phyloP scores from a whole-genome alignment of 2,113 vertebrate genomes.

The Lagopus muta region DNA sequence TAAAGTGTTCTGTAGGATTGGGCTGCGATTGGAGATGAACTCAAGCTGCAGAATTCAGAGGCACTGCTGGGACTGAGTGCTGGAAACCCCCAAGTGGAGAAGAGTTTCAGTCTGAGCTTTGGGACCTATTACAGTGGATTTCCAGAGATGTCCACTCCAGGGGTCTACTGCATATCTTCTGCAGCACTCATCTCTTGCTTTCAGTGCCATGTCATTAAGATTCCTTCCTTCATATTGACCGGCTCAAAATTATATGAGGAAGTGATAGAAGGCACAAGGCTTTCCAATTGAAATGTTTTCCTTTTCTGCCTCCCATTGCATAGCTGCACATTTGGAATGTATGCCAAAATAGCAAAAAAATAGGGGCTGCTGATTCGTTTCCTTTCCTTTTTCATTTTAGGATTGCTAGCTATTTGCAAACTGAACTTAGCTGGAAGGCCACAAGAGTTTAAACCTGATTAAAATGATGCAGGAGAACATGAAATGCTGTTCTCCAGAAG shows the following conservation, averaged over 20 bases:
- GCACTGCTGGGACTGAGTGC: conserved; percentile 24
- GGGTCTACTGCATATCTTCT: neutral
- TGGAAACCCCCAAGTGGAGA: conserved; percentile 20
- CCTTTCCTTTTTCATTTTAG: conserved; percentile 32
- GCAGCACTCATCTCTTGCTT: neutral
- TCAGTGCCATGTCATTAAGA: neutral
- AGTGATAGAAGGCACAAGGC: neutral
- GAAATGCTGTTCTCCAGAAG: conserved; percentile 62
- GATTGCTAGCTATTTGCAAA: conserved; percentile 21
- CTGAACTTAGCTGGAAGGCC: conserved; percentile 34
- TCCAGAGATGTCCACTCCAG: neutral
- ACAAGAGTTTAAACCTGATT: conserved; percentile 53
- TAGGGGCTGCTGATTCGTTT: neutral
- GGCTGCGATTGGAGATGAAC: conserved; percentile 25
- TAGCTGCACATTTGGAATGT: neutral
- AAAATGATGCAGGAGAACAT: conserved; percentile 59
- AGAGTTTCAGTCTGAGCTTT: neutral
- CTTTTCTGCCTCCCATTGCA: neutral
- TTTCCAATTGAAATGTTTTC: neutral
- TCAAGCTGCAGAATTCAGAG: conserved; percentile 40
- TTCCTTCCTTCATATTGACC: neutral
- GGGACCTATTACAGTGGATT: conserved; percentile 23
- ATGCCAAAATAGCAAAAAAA: neutral
- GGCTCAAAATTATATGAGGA: neutral
- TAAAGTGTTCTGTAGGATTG: conserved; percentile 55